Evolutionary conservation across 2,113 vertebrate genomes (phyloP), one percentile per base, ranked within the genome.

Genomic region (Myotis brandtii): DNA sequence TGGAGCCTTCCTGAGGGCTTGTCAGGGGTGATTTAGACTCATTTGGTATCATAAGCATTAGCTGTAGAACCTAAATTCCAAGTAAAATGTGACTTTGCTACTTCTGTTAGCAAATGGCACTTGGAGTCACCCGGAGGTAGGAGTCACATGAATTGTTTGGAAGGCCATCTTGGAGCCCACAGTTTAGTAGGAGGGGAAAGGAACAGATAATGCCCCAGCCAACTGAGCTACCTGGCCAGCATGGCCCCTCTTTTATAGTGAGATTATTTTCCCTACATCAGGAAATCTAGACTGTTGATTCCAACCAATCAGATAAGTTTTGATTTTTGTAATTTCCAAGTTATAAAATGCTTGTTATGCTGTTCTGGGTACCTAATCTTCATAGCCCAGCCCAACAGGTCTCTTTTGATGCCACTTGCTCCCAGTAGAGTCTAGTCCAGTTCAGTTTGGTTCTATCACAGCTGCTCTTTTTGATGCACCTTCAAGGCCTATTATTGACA

Each of bases 11-110:
- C 66, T 30, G 17, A 80, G 48, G 40, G 9, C 27, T 56, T 89
- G 86, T 59, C 67, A 72, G 50, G 75, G 75, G 18, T 80, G 84
- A 69, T 83, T 86, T 94, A 92, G 76, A 93, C 54, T 79, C 64
- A 70, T 72, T 72, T 13, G 73, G 17, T 85, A 43, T 83, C 16
- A 18, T 88, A 83, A 91, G 80, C 30, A 40, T 64, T 62, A 76
- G 72, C 54, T 67, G 1, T 70, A 86, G 73, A 76, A 83, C 69
- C 30, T 89, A 73, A 67, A 46, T 93, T 79, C 32, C 48, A 84
- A 40, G 25, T 43, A 75, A 18, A 5, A 9, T 32, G 0, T 62
- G 43, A 34, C 64, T 90, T 75, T 84, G 59, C 56, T 77, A 32
- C 56, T 91, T 72, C 59, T 32, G 18, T 76, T 34, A 70, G 76